Conservation (phyloP, 2,113 vertebrate genomes). For the Eleginops maclovinus region DNA sequence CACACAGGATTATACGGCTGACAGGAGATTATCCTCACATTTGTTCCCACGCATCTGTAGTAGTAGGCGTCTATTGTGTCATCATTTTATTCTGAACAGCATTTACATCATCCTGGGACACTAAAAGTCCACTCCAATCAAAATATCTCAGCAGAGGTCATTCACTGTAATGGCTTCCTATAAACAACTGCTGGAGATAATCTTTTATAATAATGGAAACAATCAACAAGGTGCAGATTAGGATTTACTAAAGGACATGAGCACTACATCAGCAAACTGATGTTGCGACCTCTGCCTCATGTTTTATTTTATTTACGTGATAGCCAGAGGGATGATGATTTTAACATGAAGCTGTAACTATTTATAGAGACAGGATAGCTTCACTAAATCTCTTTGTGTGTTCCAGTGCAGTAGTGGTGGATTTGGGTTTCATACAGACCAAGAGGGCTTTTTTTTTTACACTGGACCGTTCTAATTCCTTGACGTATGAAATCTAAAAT, state of each 20-base stretch:
- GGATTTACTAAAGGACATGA: background rate
- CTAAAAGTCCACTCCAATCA: conserved; percentile 21
- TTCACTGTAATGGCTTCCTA: background rate
- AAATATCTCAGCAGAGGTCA: background rate
- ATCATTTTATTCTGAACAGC: background rate
- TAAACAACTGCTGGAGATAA: background rate
- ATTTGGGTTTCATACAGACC: background rate
- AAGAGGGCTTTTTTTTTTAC: background rate
- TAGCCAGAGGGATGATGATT: background rate
- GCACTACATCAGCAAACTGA: background rate
- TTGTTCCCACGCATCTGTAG: background rate
- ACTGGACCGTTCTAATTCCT: background rate
- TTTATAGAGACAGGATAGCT: background rate
- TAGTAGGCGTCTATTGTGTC: background rate
- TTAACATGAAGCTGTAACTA: conserved; percentile 1
- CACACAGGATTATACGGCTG: conserved; percentile 24
- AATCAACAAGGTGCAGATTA: background rate
- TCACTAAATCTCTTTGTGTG: background rate
- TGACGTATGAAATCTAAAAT: background rate
- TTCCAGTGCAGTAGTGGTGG: background rate
- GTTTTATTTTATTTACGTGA: conserved; percentile 9
- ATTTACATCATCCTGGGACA: background rate
- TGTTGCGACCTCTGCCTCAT: background rate
- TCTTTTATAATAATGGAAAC: background rate
- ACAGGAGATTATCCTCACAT: conserved; percentile 17